Base-by-base conservation (phyloP, 2,888 invertebrate species). In the Polietes domitor region DNA sequence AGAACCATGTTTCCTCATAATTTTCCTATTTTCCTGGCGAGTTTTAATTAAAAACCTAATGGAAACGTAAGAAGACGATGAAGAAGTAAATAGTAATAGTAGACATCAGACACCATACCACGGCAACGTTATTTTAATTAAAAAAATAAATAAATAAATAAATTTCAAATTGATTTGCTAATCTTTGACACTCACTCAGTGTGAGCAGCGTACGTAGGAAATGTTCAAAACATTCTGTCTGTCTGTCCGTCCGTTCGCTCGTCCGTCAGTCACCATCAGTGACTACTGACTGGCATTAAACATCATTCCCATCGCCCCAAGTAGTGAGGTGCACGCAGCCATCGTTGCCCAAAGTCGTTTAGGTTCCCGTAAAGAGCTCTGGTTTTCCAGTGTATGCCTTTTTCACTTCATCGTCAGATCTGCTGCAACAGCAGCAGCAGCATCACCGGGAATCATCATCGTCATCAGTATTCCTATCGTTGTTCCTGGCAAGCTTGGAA, bases 81-180 rank as follows among this genome's bases (percentile, higher is more conserved):
- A 63, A 5, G 61, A 32, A 58, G 12, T 2, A 58, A 58, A 19
- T 32, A 4, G 32, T 32, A 26, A n/a, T 32, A 32, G 32, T 32
- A 28, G 32, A 63, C 50, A 47, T 26, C 19, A 28, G 37, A 65
- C 1, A 41, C 5, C 9, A n/a, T 17, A 28, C 43, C 19, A 9
- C 24, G 5, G 28, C 19, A 73, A 58, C 58, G 58, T 43, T 65
- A 53, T 47, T 70, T 61, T 70, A 71, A 77, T 77, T 61, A 70
- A 70, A 70, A 58, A 68, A 68, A n/a, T n/a, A n/a, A 47, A 21
- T 24, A 19, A n/a, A 12, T 37, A 47, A 47, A 47, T 47, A 47
- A 65, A 41, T 43, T 75, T 55, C 47, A 77, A 70, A 77, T 77
- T 58, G 68, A 77, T 77, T 77, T 70, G 70, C 55, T 77, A 77